These are phyloP conservation scores for Agonopterix arenella DNA, from an alignment of 2,888 invertebrate genomes.

Conservation along the genomic window DNA sequence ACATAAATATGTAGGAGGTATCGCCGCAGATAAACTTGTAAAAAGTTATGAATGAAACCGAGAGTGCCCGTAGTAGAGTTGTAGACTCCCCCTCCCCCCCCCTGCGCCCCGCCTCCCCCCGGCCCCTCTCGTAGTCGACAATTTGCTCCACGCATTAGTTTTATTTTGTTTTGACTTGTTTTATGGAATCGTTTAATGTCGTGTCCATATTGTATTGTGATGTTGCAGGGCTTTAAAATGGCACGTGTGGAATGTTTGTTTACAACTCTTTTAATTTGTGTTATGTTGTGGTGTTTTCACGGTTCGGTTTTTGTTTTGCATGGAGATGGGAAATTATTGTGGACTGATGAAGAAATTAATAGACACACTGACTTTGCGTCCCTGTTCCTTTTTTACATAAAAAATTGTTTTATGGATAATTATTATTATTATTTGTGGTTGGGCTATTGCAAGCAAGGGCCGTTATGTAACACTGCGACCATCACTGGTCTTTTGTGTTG, in stretches of 20 bases:
- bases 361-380: too few species aligned
- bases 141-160: constrained; percentile 72
- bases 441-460: too few species aligned
- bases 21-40: constrained; percentile 75
- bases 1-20: constrained; percentile 75
- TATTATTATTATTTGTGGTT: too few species aligned
- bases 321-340: too few species aligned
- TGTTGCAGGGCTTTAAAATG: too few species aligned
- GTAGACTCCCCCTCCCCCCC: constrained; percentile 44
- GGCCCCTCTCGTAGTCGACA: constrained; percentile 34
- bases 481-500: too few species aligned
- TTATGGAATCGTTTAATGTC: constrained; percentile 41
- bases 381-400: too few species aligned
- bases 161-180: constrained; percentile 63
- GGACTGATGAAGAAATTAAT: too few species aligned
- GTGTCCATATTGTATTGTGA: constrained; percentile 1
- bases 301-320: too few species aligned
- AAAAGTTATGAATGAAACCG: constrained; percentile 78
- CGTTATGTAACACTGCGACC: too few species aligned
- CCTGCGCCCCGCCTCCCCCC: constrained; percentile 18
- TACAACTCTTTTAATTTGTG: not conserved
- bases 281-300: not conserved
- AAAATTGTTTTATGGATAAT: too few species aligned
- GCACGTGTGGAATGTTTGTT: not conserved
- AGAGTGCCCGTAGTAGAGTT: constrained; percentile 73